These are phyloP conservation scores for Athalia cordata DNA, from an alignment of 2,888 invertebrate species.

Conservation along the genomic window DNA sequence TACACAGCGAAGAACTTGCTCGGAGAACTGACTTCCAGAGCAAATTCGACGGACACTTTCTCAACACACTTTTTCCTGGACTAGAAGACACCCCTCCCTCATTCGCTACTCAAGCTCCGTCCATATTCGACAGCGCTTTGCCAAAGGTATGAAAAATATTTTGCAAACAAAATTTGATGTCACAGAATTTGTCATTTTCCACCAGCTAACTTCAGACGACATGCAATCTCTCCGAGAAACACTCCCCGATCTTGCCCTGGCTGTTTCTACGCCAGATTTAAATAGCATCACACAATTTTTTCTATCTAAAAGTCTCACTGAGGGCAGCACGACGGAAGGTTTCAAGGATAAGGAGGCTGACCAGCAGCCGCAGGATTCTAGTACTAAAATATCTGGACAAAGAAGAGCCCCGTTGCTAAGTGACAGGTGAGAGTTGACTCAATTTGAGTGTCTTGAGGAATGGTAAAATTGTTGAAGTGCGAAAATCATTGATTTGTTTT, in stretches of 20 bases:
- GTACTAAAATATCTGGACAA: slow-evolving; percentile 58
- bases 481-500: not conserved
- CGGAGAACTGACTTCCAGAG: slow-evolving; percentile 86
- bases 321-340: slow-evolving; percentile 60
- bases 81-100: slow-evolving; percentile 89
- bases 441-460: not conserved
- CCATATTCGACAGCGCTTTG: slow-evolving; percentile 83
- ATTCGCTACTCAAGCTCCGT: slow-evolving; percentile 88
- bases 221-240: slow-evolving; percentile 80
- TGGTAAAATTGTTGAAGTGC: not conserved
- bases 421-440: slow-evolving; percentile 62
- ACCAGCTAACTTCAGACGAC: slow-evolving; percentile 74
- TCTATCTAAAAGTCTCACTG: slow-evolving; percentile 74
- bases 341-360: slow-evolving; percentile 65
- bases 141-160: slow-evolving; percentile 77
- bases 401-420: slow-evolving; percentile 59
- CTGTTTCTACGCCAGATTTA: slow-evolving; percentile 82
- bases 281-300: slow-evolving; percentile 84
- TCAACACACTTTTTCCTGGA: slow-evolving; percentile 91
- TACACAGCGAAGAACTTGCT: slow-evolving; percentile 89
- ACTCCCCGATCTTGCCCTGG: slow-evolving; percentile 81
- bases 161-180: not conserved
- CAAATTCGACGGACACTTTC: slow-evolving; percentile 88
- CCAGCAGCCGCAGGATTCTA: slow-evolving; percentile 59
- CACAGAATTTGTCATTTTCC: not conserved